Evolutionary conservation across 2,888 invertebrate genomes (phyloP), one percentile per base, ranked within the genome.

Genomic region (Spilosoma lubricipeda): DNA sequence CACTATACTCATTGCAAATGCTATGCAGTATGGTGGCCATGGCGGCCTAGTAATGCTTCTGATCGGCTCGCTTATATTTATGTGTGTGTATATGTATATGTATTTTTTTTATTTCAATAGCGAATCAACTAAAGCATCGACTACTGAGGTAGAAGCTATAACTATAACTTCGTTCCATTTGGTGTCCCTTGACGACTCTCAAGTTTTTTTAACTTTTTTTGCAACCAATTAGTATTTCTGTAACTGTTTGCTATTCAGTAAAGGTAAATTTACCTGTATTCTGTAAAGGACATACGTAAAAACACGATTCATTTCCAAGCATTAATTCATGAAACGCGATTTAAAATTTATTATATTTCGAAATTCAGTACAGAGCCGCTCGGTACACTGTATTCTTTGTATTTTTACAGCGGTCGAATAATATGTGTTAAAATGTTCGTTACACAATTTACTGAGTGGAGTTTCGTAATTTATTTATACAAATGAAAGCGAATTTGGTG

Each of bases 261-360:
- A 56, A 56, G 8, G 9, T 52, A 20, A 23, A n/a, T 8, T 23
- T 56, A 56, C 3, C 52, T 9, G n/a, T 56, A 56, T 56, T 56
- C 27, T 56, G 11, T n/a, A 56, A n/a, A n/a, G 13, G 11, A n/a
- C 13, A 27, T n/a, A 27, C 48, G 23, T 68, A 52, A 68, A 56
- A 68, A 68, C 30, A 52, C 23, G 36, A n/a, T 15, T 23, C 20
- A 33, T 39, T 66, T 56, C 9, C 56, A 56, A n/a, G n/a, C n/a
- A 69, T 39, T 69, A 36, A 56, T 69, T 56, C n/a, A 56, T n/a
- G 69, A 69, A 69, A 69, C 56, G 36, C 33, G 36, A 56, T 56
- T 69, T n/a, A 18, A n/a, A 69, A 69, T 69, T 56, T 69, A 69
- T 30, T 56, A 36, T n/a, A 52, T 56, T 36, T 36, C 36, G 9